These are phyloP conservation scores for Lepetodrilus schrolli DNA, from an alignment of 2,888 invertebrate genomes.

Conservation along the genomic window DNA sequence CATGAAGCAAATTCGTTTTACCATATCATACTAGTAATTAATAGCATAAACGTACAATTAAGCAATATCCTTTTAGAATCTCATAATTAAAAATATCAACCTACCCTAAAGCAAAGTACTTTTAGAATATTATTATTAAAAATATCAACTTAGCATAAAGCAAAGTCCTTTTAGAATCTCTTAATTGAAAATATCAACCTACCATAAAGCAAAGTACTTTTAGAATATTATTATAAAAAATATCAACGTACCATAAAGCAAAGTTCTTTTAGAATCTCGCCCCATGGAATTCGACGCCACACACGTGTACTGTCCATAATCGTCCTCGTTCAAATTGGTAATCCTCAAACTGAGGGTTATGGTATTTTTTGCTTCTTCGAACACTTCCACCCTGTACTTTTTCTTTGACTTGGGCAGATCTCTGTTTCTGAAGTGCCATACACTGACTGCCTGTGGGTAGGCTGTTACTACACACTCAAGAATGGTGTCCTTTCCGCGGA, in stretches of 20 bases:
- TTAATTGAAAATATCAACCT: background rate
- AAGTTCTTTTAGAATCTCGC: conserved; percentile 42
- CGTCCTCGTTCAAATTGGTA: conserved; percentile 44
- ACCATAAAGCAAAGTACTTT: background rate
- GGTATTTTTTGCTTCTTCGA: conserved; percentile 53
- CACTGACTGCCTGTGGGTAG: conserved; percentile 63
- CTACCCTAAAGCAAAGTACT: background rate
- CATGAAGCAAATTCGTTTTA: background rate
- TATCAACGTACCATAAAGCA: conserved; percentile 50
- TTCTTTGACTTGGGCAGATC: conserved; percentile 41
- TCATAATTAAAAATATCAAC: background rate
- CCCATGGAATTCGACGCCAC: conserved; percentile 57
- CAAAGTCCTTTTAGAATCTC: background rate
- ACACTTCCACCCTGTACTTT: conserved; percentile 61
- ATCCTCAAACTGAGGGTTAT: conserved; percentile 54
- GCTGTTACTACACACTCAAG: conserved; percentile 69
- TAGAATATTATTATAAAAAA: background rate
- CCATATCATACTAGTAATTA: background rate
- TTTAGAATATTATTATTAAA: background rate
- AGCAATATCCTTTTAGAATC: background rate
- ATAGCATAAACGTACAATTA: background rate
- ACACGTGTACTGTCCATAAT: conserved; percentile 60
- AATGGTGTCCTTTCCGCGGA: conserved; percentile 61
- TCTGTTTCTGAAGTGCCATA: conserved; percentile 58
- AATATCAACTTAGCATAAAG: background rate